Evolutionary conservation across 2,888 invertebrate genomes (phyloP), one percentile per base, ranked within the genome.

Genomic region (Drosophila heteroneura): DNA sequence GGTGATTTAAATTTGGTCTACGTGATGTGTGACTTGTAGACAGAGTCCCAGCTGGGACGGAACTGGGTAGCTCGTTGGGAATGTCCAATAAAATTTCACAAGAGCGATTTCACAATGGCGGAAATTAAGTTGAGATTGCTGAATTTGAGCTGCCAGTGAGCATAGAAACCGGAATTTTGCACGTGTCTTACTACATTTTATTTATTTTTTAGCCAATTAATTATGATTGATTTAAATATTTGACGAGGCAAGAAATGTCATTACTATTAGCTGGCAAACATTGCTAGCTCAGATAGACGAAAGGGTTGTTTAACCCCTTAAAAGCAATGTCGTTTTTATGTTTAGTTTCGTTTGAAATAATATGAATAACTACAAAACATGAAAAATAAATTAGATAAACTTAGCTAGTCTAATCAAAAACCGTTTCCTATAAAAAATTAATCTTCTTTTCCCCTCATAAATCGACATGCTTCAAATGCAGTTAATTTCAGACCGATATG

Each of bases 1-100:
- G 79, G n/a, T 22, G 47, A 47, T 76, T 68, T 66, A 33, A 39
- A 41, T 52, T 58, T 44, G 77, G 90, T 60, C 74, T 89, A 83
- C 90, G 90, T 83, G 83, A 63, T 72, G 66, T 61, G 60, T 7
- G 58, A 64, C 71, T 63, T 67, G 84, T 83, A 70, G 64, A 28
- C 65, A 37, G 35, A 47, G 49, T 52, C 56, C 47, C 58, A 60
- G 47, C 58, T 54, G 69, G 85, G 63, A 70, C 41, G 14, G 30
- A 71, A 39, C 7, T 32, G 47, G 53, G 44, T 33, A 53, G 70
- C 44, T 22, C 47, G 26, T 1, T 16, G 47, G 70, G 22, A 28
- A 26, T 26, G 44, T 59, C 37, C 41, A 70, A 61, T 26, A 6
- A 54, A 70, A 59, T 37, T 33, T 10, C 41, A 54, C 41, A n/a